Percentiles rank a stretch among this genome's conserved stretches.
phyloP scores from a whole-genome alignment of 2,888 invertebrate species.

The Watsonalla binaria region DNA sequence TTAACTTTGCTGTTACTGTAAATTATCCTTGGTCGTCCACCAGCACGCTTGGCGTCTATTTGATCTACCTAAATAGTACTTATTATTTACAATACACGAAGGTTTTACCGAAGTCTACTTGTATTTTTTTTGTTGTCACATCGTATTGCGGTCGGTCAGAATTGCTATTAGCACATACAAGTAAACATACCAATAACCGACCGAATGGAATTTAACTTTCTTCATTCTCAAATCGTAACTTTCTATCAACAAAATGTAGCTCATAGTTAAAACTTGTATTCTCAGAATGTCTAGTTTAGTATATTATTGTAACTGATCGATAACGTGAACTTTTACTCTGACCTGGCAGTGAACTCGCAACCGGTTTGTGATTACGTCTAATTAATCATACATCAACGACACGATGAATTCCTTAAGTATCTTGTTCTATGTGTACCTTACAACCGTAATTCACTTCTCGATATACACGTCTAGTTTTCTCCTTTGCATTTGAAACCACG shows the following conservation, averaged over 20 bases:
- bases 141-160: neutral
- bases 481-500: too few relatives aligned
- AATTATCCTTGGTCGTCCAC: too few relatives aligned
- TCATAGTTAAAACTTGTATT: neutral
- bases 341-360: conserved; percentile 19
- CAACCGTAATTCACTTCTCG: neutral
- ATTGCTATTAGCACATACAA: neutral
- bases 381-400: conserved; percentile 18
- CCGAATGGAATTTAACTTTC: neutral
- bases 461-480: too few relatives aligned
- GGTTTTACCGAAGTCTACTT: neutral
- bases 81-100: too few relatives aligned
- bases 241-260: conserved; percentile 6
- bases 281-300: neutral
- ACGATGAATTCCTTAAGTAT: conserved; percentile 1
- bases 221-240: conserved; percentile 3
- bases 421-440: neutral
- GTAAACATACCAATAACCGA: neutral
- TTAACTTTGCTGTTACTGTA: too few relatives aligned
- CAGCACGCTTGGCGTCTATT: too few relatives aligned
- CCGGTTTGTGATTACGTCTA: conserved; percentile 31
- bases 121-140: neutral
- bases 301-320: conserved; percentile 16
- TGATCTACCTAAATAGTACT: too few relatives aligned
- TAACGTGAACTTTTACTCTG: conserved; percentile 20